These are phyloP conservation scores for Antechinus flavipes DNA, from an alignment of 2,113 vertebrate genomes.

Conservation along the genomic window DNA sequence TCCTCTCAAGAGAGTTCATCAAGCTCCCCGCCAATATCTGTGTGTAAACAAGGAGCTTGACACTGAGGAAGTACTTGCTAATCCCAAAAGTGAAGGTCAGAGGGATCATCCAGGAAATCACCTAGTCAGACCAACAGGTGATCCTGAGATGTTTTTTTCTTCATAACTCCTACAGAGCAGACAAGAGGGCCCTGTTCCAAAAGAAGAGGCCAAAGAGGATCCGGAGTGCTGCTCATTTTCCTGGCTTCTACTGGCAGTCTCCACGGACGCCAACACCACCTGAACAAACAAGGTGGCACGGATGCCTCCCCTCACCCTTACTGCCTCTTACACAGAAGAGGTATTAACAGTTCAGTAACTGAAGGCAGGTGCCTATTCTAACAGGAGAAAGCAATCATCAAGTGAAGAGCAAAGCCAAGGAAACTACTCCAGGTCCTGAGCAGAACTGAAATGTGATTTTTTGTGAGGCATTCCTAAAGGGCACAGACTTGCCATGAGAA, in stretches of 20 bases:
- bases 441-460: slow-evolving; percentile 43
- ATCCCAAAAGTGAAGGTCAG: not conserved
- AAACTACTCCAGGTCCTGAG: slow-evolving; percentile 6
- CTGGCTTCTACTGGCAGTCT: not conserved
- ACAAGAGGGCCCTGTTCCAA: not conserved
- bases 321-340: slow-evolving; percentile 24
- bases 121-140: not conserved
- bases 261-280: slow-evolving; percentile 14
- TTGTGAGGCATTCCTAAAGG: slow-evolving; percentile 58
- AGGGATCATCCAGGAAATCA: not conserved
- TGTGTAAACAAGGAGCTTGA: slow-evolving; percentile 13
- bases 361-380: slow-evolving; percentile 34
- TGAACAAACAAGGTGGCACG: slow-evolving; percentile 1
- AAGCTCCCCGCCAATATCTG: not conserved
- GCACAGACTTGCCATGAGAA: not conserved
- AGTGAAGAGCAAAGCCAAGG: slow-evolving; percentile 44
- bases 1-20: slow-evolving; percentile 1
- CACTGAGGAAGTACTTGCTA: slow-evolving; percentile 38
- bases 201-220: not conserved
- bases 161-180: not conserved
- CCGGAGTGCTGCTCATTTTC: not conserved
- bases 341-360: slow-evolving; percentile 16
- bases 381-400: slow-evolving; percentile 3
- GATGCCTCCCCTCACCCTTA: not conserved
- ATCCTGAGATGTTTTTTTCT: not conserved